Base-by-base conservation (phyloP, 2,797 vertebrate species). In the Denticeps clupeoides region DNA sequence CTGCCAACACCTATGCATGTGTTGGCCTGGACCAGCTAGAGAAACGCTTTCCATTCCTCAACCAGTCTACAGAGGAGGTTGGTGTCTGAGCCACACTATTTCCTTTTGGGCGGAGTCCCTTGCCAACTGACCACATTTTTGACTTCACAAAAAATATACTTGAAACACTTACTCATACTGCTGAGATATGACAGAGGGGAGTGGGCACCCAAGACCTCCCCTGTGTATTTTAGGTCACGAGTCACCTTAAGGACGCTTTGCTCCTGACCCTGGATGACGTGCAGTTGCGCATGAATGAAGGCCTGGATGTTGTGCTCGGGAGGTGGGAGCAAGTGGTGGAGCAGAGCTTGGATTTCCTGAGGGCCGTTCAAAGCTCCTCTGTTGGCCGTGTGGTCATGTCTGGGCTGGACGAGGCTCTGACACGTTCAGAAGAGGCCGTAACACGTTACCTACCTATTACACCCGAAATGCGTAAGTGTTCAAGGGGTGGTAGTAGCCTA, bases 51-150 rank as follows among this genome's bases (percentile, higher is more conserved):
- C 78, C 81, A 0, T 44, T 83, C 31, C 63, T 84, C 45, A 73
- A 78, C 47, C 76, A 79, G 35, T 72, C 79, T 1, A 65, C 77
- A 11, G 77, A 80, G 2, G 72, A 83, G 78, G 78, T 83, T 40
- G 43, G 51, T 40, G 25, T 9, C 16, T 9, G n/a, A n/a, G n/a
- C n/a, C n/a, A n/a, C n/a, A 1, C 11, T 24, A 15, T 31, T 25
- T 7, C n/a, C 5, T 7, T 8, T 15, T n/a, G n/a, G n/a, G n/a
- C n/a, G n/a, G n/a, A n/a, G n/a, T n/a, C n/a, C n/a, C n/a, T n/a
- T n/a, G n/a, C n/a, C n/a, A n/a, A n/a, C n/a, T n/a, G n/a, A n/a
- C n/a, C n/a, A n/a, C n/a, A n/a, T n/a, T n/a, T n/a, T n/a, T n/a
- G n/a, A n/a, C n/a, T n/a, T n/a, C n/a, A n/a, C n/a, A n/a, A n/a